A percentile compares a stretch with the other conserved stretches of the same genome.
Conservation (phyloP, 2,888 invertebrate species). For the Cheilosia urbana region DNA sequence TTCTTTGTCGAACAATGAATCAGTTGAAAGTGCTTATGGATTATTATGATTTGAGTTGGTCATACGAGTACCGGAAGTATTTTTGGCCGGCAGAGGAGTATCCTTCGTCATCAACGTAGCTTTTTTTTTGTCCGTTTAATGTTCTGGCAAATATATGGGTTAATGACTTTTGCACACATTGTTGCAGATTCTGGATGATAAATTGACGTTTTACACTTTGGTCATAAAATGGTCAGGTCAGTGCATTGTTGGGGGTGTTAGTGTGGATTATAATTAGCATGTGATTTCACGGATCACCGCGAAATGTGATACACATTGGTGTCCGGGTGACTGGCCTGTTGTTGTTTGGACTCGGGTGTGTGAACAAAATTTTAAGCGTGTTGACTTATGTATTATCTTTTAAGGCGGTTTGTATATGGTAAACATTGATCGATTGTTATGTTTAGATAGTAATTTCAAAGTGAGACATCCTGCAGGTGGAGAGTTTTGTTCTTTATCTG, state of each 20-base stretch:
- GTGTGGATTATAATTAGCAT: conserved; percentile 43
- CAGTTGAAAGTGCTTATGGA: conserved; percentile 25
- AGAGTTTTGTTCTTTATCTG: not conserved
- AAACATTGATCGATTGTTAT: conserved; percentile 11
- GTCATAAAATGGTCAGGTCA: conserved; percentile 13
- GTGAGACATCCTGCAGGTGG: not conserved
- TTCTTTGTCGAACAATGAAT: conserved; percentile 62
- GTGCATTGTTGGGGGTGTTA: conserved; percentile 34
- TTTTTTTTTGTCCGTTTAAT: conserved; percentile 52
- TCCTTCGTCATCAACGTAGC: conserved; percentile 22
- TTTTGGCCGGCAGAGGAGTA: conserved; percentile 29
- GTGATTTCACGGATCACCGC: conserved; percentile 34
- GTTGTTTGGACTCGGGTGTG: not conserved
- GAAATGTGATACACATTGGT: conserved; percentile 15
- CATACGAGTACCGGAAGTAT: conserved; percentile 43
- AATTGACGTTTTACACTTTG: conserved; percentile 31
- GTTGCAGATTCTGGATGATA: conserved; percentile 42
- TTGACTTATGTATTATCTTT: conserved; percentile 2
- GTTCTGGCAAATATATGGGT: conserved; percentile 60
- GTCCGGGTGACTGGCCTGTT: conserved; percentile 4
- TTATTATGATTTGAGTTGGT: not conserved
- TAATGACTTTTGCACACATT: conserved; percentile 49
- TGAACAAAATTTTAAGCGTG: conserved; percentile 13
- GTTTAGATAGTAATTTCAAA: not conserved
- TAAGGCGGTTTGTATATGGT: conserved; percentile 3